Evolutionary conservation across 2,113 vertebrate genomes (phyloP).

Genomic region (Rhipidura dahli): DNA sequence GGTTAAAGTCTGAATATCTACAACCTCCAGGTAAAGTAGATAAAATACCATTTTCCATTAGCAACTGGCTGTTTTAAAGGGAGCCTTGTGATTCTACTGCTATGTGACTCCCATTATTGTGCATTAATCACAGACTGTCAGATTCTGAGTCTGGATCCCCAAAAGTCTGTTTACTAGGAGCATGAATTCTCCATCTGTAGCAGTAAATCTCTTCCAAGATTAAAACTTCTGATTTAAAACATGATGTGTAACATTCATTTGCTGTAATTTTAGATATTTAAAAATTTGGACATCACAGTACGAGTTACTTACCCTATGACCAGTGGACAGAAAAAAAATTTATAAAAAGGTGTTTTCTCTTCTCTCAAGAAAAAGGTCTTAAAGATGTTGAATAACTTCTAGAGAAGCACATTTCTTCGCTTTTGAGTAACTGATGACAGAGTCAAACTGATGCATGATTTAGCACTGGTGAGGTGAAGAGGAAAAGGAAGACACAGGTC

Average conservation of each 20-base stretch:
- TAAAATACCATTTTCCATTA: background rate
- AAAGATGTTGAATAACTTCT: background rate
- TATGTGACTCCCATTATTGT: rapidly evolving
- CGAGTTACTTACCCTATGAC: background rate
- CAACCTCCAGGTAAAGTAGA: background rate
- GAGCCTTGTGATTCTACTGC: background rate
- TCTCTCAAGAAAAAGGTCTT: background rate
- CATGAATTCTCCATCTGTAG: background rate
- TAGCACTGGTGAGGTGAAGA: background rate
- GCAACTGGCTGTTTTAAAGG: background rate
- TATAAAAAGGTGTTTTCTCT: background rate
- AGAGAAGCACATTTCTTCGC: background rate
- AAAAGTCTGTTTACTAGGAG: background rate
- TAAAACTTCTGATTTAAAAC: background rate
- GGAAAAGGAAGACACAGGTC: background rate
- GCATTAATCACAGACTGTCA: background rate
- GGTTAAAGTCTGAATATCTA: background rate
- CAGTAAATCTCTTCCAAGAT: background rate
- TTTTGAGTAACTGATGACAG: background rate
- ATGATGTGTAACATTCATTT: background rate
- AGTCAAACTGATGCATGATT: background rate
- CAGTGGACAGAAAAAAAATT: background rate
- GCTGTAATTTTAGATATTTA: background rate
- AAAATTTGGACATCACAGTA: background rate
- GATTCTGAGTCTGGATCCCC: background rate